Base-by-base conservation (phyloP, 2,888 invertebrate genomes). In the Venusia cambrica region DNA sequence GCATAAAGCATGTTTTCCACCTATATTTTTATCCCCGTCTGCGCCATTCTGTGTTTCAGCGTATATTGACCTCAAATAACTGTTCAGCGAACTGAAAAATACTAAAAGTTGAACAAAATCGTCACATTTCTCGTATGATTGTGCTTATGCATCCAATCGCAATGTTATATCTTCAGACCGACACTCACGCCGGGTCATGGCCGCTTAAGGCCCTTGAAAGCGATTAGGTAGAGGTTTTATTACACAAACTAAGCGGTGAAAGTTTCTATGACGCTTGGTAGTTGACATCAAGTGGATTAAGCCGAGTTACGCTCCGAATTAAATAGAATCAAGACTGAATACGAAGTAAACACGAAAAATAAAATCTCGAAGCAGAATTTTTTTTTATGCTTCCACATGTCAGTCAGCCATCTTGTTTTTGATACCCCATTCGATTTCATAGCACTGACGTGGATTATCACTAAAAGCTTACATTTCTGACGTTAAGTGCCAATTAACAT, bases 181-280 rank as follows among this genome's bases (percentile, higher is more conserved):
- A 58, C 69, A 62, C 69, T 64, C 65, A 51, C 62, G 73, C 38
- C 72, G 78, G 84, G 85, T 85, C 85, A 87, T 74, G 85, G 85
- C 81, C 84, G 83, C 84, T 79, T 80, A 73, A 77, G 69, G 84
- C 84, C 85, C 84, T 87, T 84, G 85, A 84, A 81, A 75, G 71
- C 68, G 69, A 74, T 80, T 73, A 66, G 69, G 71, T 53, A 47
- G 56, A 48, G 72, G 62, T 65, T 72, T 68, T 71, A 73, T 74
- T 79, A 61, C 62, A 66, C 45, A 51, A 69, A 71, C 66, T 65
- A 60, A 62, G 67, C 69, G 74, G 69, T 55, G 61, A 63, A 65
- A 67, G 62, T 64, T 58, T 51, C 53, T 51, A 51, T 54, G 54
- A 54, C 45, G 35, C 53, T 51, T 53, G n/a, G 52, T 48, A 61